These are phyloP conservation scores for Mylabris phalerata DNA, from an alignment of 1,140 invertebrate species.

Conservation along the genomic window DNA sequence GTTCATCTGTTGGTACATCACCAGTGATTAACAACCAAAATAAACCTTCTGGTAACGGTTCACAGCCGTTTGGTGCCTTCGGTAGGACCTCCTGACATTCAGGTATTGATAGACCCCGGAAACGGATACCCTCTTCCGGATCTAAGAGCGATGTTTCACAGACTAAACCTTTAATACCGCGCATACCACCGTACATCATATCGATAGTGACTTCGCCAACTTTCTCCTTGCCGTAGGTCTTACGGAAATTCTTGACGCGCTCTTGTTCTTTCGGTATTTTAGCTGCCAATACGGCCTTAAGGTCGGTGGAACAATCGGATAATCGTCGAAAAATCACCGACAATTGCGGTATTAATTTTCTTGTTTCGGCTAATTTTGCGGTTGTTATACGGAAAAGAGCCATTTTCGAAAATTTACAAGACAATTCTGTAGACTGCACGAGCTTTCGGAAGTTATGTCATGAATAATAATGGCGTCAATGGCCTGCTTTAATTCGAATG, in stretches of 20 bases:
- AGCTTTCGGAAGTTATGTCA: too few relatives aligned
- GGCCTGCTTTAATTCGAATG: too few relatives aligned
- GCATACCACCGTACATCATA: slow-evolving; percentile 91
- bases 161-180: slow-evolving; percentile 81
- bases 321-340: slow-evolving; percentile 43
- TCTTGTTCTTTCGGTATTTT: slow-evolving; percentile 82
- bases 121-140: slow-evolving; percentile 83
- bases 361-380: too few relatives aligned
- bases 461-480: too few relatives aligned
- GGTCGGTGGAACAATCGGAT: slow-evolving; percentile 56
- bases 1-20: slow-evolving; percentile 70
- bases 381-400: too few relatives aligned
- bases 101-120: slow-evolving; percentile 84
- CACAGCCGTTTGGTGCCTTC: slow-evolving; percentile 66
- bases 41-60: slow-evolving; percentile 82
- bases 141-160: slow-evolving; percentile 87
- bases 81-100: slow-evolving; percentile 82
- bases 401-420: too few relatives aligned
- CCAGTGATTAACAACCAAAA: slow-evolving; percentile 87
- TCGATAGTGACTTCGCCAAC: slow-evolving; percentile 88
- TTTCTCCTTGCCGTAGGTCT: slow-evolving; percentile 66
- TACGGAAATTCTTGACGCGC: slow-evolving; percentile 74
- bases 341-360: slow-evolving; percentile 41
- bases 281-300: slow-evolving; percentile 70
- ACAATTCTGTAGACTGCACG: too few relatives aligned